These are phyloP conservation scores for Thymelicus lineola DNA, from an alignment of 2,888 invertebrate species.

Conservation along the genomic window DNA sequence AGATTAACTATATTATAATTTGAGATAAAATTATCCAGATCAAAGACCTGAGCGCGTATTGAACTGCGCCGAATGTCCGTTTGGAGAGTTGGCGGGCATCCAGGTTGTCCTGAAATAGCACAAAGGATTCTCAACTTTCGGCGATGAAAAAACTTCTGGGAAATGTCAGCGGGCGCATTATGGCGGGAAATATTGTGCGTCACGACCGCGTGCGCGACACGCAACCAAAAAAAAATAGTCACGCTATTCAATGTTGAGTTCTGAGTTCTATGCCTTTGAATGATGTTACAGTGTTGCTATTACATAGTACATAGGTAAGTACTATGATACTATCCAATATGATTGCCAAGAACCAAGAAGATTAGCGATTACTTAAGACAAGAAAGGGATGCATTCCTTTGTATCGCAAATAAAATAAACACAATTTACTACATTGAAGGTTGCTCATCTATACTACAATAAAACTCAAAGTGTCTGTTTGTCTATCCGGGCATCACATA, in stretches of 20 bases:
- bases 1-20: slow-evolving; percentile 34
- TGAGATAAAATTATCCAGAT: slow-evolving; percentile 54
- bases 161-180: slow-evolving; percentile 69
- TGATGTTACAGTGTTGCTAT: too few species aligned
- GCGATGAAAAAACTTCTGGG: slow-evolving; percentile 74
- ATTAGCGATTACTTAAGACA: neutral
- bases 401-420: neutral
- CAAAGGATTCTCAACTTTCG: slow-evolving; percentile 78
- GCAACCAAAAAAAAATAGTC: neutral
- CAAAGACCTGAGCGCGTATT: slow-evolving; percentile 65
- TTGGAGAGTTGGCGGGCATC: slow-evolving; percentile 69
- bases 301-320: too few species aligned
- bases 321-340: neutral
- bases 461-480: too few species aligned
- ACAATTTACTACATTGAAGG: neutral
- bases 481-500: too few species aligned
- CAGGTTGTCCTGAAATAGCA: slow-evolving; percentile 83
- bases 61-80: slow-evolving; percentile 68
- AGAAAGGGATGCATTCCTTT: slow-evolving; percentile 5
- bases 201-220: slow-evolving; percentile 48
- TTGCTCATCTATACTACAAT: too few species aligned
- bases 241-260: too few species aligned
- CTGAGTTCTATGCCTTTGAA: too few species aligned
- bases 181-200: slow-evolving; percentile 76
- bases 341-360: slow-evolving; percentile 1